Percentiles rank a stretch among this genome's conserved stretches.
Conservation (phyloP, 2,113 vertebrate species). For the Zapornia atra region DNA sequence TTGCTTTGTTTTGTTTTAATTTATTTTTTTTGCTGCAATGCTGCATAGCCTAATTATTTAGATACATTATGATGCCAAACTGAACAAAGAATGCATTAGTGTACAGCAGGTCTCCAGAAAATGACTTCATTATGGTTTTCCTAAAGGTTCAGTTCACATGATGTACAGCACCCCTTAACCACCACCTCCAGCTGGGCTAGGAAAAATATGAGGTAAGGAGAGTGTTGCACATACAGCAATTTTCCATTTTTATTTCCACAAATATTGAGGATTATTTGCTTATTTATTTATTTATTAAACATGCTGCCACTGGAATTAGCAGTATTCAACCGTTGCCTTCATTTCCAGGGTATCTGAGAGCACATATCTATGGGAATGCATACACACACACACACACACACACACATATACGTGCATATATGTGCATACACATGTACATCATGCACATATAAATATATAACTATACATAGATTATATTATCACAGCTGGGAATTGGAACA, state of each 20-base stretch:
- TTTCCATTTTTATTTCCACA: not conserved
- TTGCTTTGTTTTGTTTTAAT: not conserved
- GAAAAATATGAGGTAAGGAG: not conserved
- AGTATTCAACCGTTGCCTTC: not conserved
- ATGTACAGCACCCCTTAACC: not conserved
- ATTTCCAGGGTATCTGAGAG: not conserved
- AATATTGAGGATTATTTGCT: not conserved
- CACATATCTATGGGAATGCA: not conserved
- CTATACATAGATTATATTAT: constrained; percentile 8
- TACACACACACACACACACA: no score
- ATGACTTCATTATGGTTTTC: constrained; percentile 4
- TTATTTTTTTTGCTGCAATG: not conserved
- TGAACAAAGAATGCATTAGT: not conserved
- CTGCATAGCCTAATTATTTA: not conserved
- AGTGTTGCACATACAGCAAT: not conserved
- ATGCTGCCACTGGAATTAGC: not conserved
- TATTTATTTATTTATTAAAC: not conserved
- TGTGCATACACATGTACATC: not conserved
- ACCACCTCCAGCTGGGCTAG: not conserved
- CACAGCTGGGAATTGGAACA: constrained; percentile 18
- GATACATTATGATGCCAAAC: not conserved
- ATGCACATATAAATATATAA: not conserved
- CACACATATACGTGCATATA: not conserved
- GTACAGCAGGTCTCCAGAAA: not conserved
- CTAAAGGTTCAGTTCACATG: not conserved